A percentile compares a stretch with the other conserved stretches of the same genome.
Conservation (phyloP, 64 coral and sea anemone genomes). For the Pachyseris speciosa region DNA sequence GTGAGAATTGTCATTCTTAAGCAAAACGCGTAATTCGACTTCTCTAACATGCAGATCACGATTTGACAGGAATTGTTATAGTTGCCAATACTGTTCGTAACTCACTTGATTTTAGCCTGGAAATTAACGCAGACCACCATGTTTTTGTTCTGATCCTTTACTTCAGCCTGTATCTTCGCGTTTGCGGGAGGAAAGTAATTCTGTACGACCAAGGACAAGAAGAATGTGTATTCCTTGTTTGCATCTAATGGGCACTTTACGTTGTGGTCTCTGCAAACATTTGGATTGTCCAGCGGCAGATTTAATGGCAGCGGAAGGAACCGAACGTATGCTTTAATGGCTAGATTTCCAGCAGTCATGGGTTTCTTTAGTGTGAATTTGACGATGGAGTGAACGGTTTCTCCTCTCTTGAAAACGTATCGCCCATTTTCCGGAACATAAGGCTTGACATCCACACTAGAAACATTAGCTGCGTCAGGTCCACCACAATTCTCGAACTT, state of each 20-base stretch:
- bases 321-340: not conserved
- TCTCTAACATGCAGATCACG: too few species aligned
- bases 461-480: not conserved
- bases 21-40: too few species aligned
- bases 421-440: not conserved
- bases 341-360: not conserved
- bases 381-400: not conserved
- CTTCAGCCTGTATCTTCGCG: not conserved
- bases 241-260: not conserved
- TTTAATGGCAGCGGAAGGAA: not conserved
- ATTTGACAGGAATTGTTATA: too few species aligned
- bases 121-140: not conserved
- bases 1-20: too few species aligned
- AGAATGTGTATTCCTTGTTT: not conserved
- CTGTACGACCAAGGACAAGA: not conserved
- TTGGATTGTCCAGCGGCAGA: not conserved
- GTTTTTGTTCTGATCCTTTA: not conserved
- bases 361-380: not conserved
- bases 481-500: not conserved
- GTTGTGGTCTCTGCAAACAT: not conserved
- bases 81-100: too few species aligned
- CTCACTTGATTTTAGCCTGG: not conserved
- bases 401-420: not conserved
- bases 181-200: not conserved
- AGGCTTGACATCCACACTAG: not conserved